Base-by-base conservation (phyloP, 1,140 invertebrate species). In the Platorchestia sp. region DNA sequence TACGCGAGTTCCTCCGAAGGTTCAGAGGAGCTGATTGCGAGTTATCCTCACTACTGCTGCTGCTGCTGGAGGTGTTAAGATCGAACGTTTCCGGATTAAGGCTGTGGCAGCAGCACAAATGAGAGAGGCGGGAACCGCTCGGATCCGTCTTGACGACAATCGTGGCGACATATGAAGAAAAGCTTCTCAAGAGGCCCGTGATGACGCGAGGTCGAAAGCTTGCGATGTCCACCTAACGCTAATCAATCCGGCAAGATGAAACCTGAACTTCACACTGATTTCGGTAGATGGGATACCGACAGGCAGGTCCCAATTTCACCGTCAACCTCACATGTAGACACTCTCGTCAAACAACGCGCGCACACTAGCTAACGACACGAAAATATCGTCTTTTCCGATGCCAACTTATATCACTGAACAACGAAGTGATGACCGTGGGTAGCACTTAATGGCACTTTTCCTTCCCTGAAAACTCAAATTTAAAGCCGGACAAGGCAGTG, bases 121-220 rank as follows among this genome's bases (percentile, higher is more conserved):
- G 91, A 36, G 91, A 93, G 91, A 93, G 91, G 44, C 91, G 91
- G 91, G 91, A 93, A 44, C 91, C 45, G 45, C 91, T 47, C 43
- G 91, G 91, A 93, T 93, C 91, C 91, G 91, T 93, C 40, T 44
- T 93, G 91, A 93, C 91, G 91, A 93, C 91, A 93, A 93, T 93
- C 45, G 91, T 93, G 91, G 43, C 43, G 91, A 93, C 45, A 93
- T 45, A 45, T 36, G 91, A 93, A 44, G 44, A 93, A 93, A 93
- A 93, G 16, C 59, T 75, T 75, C 59, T 75, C 59, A 75, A 75
- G 59, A 75, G 59, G 59, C 59, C 59, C 59, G 59, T 75, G 59
- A 75, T 75, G 59, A 75, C 59, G 59, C 59, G 59, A 75, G 36
- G 59, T 75, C 59, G 36, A 75, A 75, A 10, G 7, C 59, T 75